Evolutionary conservation across 2,888 invertebrate genomes (phyloP).

Genomic region (Oscheius myriophilus): DNA sequence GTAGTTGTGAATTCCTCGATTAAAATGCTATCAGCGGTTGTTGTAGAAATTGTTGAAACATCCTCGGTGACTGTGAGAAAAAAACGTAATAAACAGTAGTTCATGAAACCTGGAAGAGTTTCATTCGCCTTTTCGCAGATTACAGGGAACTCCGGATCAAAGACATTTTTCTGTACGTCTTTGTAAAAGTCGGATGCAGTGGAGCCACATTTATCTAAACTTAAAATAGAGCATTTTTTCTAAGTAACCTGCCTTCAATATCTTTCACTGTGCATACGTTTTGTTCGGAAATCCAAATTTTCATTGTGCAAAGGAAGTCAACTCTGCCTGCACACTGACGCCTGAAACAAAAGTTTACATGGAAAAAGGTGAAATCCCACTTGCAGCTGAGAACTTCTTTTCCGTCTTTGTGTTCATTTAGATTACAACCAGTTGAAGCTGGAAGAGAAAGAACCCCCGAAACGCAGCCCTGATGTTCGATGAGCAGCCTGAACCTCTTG

Average conservation of each 20-base stretch:
- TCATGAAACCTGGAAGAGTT: slow-evolving; percentile 12
- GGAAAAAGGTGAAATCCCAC: slow-evolving; percentile 25
- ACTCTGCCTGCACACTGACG: slow-evolving; percentile 52
- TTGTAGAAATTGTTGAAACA: neutral
- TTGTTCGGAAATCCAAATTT: slow-evolving; percentile 68
- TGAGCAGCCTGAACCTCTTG: slow-evolving; percentile 33
- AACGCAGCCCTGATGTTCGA: slow-evolving; percentile 64
- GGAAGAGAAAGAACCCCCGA: slow-evolving; percentile 52
- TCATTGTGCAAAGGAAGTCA: slow-evolving; percentile 65
- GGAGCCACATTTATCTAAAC: slow-evolving; percentile 59
- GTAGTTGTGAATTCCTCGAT: slow-evolving; percentile 5
- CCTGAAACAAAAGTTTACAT: slow-evolving; percentile 39
- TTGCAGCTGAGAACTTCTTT: slow-evolving; percentile 54
- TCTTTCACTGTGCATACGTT: slow-evolving; percentile 64
- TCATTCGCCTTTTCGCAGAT: slow-evolving; percentile 54
- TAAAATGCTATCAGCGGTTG: slow-evolving; percentile 14
- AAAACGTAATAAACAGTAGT: neutral
- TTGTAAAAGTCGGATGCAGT: slow-evolving; percentile 62
- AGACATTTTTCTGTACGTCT: slow-evolving; percentile 63
- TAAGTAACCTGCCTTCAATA: slow-evolving; percentile 34
- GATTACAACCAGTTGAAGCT: slow-evolving; percentile 49
- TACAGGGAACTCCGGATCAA: slow-evolving; percentile 66
- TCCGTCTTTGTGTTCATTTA: slow-evolving; percentile 40
- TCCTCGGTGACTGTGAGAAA: too few relatives aligned
- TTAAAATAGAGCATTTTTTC: neutral